phyloP scores from a whole-genome alignment of 92 coral and sea anemone species.

The Actinostola sp. region DNA sequence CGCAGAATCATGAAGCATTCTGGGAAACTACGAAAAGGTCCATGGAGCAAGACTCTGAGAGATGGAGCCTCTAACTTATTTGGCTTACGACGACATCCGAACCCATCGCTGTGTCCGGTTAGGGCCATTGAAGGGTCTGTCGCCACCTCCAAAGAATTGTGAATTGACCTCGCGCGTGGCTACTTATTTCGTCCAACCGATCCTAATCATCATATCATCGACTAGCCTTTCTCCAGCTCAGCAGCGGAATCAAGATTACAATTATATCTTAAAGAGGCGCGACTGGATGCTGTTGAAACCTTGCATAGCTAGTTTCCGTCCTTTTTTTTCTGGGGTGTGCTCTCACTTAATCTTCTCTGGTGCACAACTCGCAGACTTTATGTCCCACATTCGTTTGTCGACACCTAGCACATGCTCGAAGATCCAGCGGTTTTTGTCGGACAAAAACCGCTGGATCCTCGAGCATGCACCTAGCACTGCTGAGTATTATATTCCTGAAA shows the following conservation, averaged over 20 bases:
- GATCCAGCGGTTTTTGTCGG: no score
- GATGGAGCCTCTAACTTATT: no score
- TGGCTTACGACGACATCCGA: constrained; percentile 61
- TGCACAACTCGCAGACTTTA: background rate
- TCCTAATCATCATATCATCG: background rate
- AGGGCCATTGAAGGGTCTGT: constrained; percentile 50
- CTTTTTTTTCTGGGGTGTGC: constrained; percentile 3
- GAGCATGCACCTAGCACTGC: no score
- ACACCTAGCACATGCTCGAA: no score
- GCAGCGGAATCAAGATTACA: background rate
- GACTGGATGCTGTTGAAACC: background rate
- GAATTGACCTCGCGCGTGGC: constrained; percentile 28
- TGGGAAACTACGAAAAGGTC: no score
- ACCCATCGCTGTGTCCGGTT: constrained; percentile 56
- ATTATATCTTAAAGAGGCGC: background rate
- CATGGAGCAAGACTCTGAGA: no score
- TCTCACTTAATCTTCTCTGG: background rate
- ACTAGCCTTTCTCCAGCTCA: background rate
- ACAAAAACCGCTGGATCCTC: no score
- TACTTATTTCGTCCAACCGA: constrained; percentile 58
- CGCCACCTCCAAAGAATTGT: constrained; percentile 25
- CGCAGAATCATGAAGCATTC: no score
- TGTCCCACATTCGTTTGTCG: constrained; percentile 1
- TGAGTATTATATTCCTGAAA: no score
- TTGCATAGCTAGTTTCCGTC: background rate